Evolutionary conservation across 2,113 vertebrate genomes (phyloP).

Genomic region (Sander vitreus): DNA sequence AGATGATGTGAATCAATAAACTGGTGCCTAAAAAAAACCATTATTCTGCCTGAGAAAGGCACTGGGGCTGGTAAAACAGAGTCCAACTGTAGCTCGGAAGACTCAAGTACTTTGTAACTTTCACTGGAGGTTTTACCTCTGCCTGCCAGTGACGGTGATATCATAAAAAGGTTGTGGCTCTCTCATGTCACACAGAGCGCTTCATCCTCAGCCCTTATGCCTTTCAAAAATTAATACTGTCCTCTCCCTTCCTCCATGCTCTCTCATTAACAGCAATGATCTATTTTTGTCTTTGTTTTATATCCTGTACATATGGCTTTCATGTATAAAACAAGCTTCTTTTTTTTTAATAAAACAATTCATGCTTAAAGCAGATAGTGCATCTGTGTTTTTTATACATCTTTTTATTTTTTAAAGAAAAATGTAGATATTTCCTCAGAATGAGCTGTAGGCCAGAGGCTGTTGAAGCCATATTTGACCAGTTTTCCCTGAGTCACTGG

Average conservation of each 20-base stretch:
- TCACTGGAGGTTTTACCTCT: background rate
- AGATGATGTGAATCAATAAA: constrained; percentile 10
- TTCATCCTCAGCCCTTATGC: constrained; percentile 52
- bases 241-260: constrained; percentile 15
- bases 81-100: background rate
- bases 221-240: constrained; percentile 47
- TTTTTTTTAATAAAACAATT: constrained; percentile 65
- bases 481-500: constrained; percentile 1
- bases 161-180: background rate
- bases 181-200: background rate
- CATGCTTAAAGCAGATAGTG: constrained; percentile 6
- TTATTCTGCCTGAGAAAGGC: constrained; percentile 30
- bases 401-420: background rate
- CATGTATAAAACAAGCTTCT: constrained; percentile 72
- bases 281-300: constrained; percentile 66
- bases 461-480: background rate
- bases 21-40: constrained; percentile 46
- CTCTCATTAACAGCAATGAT: constrained; percentile 28
- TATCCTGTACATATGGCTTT: constrained; percentile 80
- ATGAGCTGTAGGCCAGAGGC: background rate
- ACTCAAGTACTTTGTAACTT: background rate
- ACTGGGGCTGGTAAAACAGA: constrained; percentile 13
- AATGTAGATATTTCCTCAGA: background rate
- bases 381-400: background rate
- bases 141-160: background rate